Evolutionary conservation across 2,113 vertebrate genomes (phyloP).

Genomic region (Oreochromis tanganicae): DNA sequence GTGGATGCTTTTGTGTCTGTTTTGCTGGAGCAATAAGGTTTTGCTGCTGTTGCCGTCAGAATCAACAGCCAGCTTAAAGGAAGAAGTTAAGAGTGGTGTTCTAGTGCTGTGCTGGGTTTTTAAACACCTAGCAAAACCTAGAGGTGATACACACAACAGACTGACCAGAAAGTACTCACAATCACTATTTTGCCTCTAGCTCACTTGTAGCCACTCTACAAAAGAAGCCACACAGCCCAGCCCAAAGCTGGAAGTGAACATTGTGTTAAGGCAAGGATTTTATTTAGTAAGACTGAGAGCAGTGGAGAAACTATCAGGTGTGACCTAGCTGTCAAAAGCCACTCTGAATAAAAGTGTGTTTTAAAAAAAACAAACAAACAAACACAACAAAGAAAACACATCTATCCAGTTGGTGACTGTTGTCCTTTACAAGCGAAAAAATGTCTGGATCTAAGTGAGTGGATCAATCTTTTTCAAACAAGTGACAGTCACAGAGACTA

Average conservation of each 20-base stretch:
- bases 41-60: constrained; percentile 58
- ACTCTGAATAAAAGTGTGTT: constrained; percentile 30
- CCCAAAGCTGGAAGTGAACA: constrained; percentile 29
- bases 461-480: constrained; percentile 27
- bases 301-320: constrained; percentile 24
- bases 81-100: constrained; percentile 40
- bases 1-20: constrained; percentile 72
- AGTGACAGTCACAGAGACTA: constrained; percentile 1
- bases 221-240: constrained; percentile 30
- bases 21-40: constrained; percentile 58
- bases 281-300: constrained; percentile 43
- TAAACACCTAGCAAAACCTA: constrained; percentile 57
- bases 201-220: constrained; percentile 39
- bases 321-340: constrained; percentile 44
- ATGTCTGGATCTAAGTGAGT: neutral
- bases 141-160: constrained; percentile 56
- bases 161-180: constrained; percentile 49
- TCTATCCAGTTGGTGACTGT: constrained; percentile 28
- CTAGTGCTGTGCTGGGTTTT: constrained; percentile 34
- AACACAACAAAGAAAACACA: neutral
- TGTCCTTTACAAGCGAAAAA: constrained; percentile 7
- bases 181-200: constrained; percentile 52
- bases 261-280: constrained; percentile 21
- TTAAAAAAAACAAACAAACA: neutral
- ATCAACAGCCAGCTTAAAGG: constrained; percentile 66